Evolutionary conservation across 1,140 invertebrate genomes (phyloP).

Genomic region (Drosophila setifemur): DNA sequence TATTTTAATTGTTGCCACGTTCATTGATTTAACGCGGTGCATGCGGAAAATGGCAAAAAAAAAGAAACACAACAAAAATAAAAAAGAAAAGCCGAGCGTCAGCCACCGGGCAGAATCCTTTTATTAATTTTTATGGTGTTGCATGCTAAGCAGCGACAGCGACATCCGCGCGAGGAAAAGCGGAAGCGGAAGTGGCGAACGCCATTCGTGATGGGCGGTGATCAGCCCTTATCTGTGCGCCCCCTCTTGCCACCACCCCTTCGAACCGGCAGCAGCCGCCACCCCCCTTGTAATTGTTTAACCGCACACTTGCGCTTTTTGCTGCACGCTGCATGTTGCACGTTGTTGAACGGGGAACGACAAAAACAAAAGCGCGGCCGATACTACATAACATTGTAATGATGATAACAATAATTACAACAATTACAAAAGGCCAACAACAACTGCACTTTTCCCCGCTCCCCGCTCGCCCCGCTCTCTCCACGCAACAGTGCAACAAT

Average conservation of each 20-base stretch:
- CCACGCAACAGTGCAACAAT: constrained; percentile 55
- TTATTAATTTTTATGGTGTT: constrained; percentile 44
- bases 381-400: constrained; percentile 62
- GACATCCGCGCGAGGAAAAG: background rate
- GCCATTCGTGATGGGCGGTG: constrained; percentile 56
- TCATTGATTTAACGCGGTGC: constrained; percentile 61
- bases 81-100: no score
- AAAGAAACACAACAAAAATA: no score
- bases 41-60: constrained; percentile 14
- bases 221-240: constrained; percentile 19
- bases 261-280: no score
- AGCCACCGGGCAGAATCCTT: constrained; percentile 29
- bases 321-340: constrained; percentile 41
- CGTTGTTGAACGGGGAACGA: no score
- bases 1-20: constrained; percentile 77
- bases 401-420: constrained; percentile 63
- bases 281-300: constrained; percentile 57
- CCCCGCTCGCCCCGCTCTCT: no score
- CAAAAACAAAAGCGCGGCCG: constrained; percentile 15
- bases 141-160: constrained; percentile 52
- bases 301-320: constrained; percentile 68
- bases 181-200: constrained; percentile 75
- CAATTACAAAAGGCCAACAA: constrained; percentile 44
- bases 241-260: background rate
- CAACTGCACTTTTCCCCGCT: constrained; percentile 13